Conservation (phyloP, 2,113 vertebrate genomes). For the Hippocampus comes region DNA sequence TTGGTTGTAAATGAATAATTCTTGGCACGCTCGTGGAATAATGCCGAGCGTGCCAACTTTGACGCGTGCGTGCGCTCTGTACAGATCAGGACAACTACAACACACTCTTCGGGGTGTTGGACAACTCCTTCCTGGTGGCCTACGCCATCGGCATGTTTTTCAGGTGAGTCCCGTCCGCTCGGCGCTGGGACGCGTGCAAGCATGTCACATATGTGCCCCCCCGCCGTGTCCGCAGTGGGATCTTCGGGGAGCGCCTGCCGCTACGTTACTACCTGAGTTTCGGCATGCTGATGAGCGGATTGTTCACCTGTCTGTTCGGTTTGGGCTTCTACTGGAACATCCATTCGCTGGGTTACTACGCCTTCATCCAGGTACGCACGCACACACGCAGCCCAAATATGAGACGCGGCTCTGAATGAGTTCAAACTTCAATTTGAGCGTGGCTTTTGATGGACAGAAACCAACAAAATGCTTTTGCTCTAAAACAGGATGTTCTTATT, state of each 20-base stretch:
- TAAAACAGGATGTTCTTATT: too few relatives aligned
- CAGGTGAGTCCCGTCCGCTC: slow-evolving; percentile 75
- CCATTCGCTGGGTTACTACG: slow-evolving; percentile 87
- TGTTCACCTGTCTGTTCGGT: slow-evolving; percentile 87
- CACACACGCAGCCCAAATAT: background rate
- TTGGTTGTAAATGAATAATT: too few relatives aligned
- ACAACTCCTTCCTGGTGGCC: slow-evolving; percentile 92
- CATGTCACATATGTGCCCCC: too few relatives aligned
- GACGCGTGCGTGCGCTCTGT: background rate
- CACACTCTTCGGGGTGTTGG: slow-evolving; percentile 84
- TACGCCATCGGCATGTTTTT: slow-evolving; percentile 97
- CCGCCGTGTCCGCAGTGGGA: slow-evolving; percentile 73
- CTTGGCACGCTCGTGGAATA: too few relatives aligned
- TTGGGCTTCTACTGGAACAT: slow-evolving; percentile 91
- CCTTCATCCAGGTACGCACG: slow-evolving; percentile 82
- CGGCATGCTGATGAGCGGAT: slow-evolving; percentile 88
- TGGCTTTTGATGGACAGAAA: too few relatives aligned
- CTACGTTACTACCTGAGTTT: slow-evolving; percentile 87
- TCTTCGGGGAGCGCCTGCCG: slow-evolving; percentile 93
- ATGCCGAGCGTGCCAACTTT: too few relatives aligned
- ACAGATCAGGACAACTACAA: slow-evolving; percentile 88
- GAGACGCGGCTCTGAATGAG: background rate
- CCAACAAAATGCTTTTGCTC: too few relatives aligned
- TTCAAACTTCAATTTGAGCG: too few relatives aligned
- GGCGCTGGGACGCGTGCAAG: background rate